Evolutionary conservation across 2,113 vertebrate genomes (phyloP), one percentile per base, ranked within the genome.

Genomic region (Lycaon pictus): DNA sequence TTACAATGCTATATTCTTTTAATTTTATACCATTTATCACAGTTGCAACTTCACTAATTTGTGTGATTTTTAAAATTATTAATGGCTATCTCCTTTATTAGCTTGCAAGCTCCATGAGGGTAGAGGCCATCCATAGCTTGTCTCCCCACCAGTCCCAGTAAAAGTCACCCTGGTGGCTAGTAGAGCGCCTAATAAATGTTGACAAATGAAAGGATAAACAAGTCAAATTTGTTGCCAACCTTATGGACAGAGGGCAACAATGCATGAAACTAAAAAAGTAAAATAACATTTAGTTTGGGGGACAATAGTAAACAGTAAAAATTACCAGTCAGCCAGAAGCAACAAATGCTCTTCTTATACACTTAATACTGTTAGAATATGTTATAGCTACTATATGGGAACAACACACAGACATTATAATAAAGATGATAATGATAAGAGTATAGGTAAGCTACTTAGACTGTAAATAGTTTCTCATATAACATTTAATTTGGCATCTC

Each of bases 301-400:
- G 93, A 82, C 19, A 98, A 88, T 0, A 81, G 13, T 25, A 92
- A 87, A 96, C 9, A 94, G 15, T 58, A 96, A 90, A 92, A 93
- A 72, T 63, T 63, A 88, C 11, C 43, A 95, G 51, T 76, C 20
- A 88, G 43, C 1, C 43, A 37, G 22, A 89, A 53, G 5, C 25
- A 84, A 76, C 15, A 88, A 88, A 96, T 74, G 35, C 17, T 85
- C 51, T 93, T 53, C 86, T 63, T 53, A 12, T 83, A 13, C 13
- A 87, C 25, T 67, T 88, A 95, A 72, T 71, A 88, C 53, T 91
- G 11, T 87, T 48, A 95, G 55, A 91, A 72, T 74, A 93, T 51
- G 11, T 88, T 92, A 51, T 35, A 79, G 80, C n/a, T 85, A 77
- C 48, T 63, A n/a, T 5, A 29, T 60, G 25, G 58, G 80, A 97